Conservation (phyloP, 2,113 vertebrate species). For the Melanerpes formicivorus region DNA sequence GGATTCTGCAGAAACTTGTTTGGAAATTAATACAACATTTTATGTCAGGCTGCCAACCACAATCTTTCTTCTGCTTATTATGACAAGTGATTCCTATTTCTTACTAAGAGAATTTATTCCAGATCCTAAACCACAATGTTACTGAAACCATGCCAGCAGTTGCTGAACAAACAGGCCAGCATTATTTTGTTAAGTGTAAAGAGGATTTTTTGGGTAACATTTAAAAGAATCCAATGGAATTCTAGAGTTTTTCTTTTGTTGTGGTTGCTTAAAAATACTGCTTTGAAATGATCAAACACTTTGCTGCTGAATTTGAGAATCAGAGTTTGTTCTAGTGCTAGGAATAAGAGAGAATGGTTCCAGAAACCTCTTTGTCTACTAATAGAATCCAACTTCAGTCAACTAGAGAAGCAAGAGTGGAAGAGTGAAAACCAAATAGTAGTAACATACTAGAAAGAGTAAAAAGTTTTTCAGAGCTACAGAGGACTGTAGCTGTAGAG, state of each 20-base stretch:
- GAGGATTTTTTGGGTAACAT: background rate
- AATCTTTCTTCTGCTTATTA: background rate
- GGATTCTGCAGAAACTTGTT: background rate
- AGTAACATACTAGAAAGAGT: background rate
- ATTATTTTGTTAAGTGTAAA: background rate
- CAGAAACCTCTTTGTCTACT: background rate
- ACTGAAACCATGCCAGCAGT: background rate
- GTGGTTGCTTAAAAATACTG: background rate
- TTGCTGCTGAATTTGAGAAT: background rate
- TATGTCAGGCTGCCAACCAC: background rate
- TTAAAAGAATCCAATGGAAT: background rate
- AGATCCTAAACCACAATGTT: background rate
- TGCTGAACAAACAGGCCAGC: background rate
- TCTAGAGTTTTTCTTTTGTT: background rate
- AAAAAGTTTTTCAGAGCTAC: background rate
- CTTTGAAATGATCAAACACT: background rate
- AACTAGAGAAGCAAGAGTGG: background rate
- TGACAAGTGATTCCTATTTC: background rate
- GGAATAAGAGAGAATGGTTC: background rate
- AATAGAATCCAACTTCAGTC: background rate
- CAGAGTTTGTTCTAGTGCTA: background rate
- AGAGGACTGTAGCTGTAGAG: background rate
- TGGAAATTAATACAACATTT: background rate
- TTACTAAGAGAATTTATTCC: background rate
- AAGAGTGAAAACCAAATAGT: background rate